Percentiles rank a stretch among this genome's conserved stretches.
phyloP scores from a whole-genome alignment of 2,888 invertebrate species.

The Tineola bisselliella region DNA sequence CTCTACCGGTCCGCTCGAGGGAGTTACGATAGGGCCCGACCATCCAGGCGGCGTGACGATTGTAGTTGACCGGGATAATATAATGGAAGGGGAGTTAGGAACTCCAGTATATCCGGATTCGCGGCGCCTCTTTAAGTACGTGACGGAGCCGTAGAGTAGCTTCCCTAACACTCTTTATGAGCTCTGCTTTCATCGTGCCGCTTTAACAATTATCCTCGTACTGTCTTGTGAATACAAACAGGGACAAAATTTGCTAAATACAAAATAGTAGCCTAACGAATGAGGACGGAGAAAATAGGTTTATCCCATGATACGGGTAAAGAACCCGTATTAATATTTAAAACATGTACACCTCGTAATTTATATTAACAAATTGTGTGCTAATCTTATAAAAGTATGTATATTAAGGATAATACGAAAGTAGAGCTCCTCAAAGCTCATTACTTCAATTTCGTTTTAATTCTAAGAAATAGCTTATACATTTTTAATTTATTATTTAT shows the following conservation, averaged over 20 bases:
- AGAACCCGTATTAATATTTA: no score
- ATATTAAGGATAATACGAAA: no score
- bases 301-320: neutral
- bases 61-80: slow-evolving; percentile 9
- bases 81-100: slow-evolving; percentile 5
- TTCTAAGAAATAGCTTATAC: no score
- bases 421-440: no score
- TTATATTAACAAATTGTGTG: no score
- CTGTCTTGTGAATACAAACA: slow-evolving; percentile 12
- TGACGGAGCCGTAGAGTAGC: slow-evolving; percentile 9
- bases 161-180: slow-evolving; percentile 11
- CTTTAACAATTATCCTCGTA: slow-evolving; percentile 14
- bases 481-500: no score
- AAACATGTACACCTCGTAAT: no score
- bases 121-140: slow-evolving; percentile 11
- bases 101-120: slow-evolving; percentile 7
- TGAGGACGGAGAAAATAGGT: neutral
- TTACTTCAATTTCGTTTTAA: no score
- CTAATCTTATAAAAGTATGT: no score
- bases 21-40: neutral
- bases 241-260: neutral
- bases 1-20: slow-evolving; percentile 6
- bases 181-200: slow-evolving; percentile 13
- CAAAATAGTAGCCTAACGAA: neutral
- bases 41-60: slow-evolving; percentile 9